Evolutionary conservation across 2,888 invertebrate species (phyloP).

Genomic region (Bellardia bayeri): DNA sequence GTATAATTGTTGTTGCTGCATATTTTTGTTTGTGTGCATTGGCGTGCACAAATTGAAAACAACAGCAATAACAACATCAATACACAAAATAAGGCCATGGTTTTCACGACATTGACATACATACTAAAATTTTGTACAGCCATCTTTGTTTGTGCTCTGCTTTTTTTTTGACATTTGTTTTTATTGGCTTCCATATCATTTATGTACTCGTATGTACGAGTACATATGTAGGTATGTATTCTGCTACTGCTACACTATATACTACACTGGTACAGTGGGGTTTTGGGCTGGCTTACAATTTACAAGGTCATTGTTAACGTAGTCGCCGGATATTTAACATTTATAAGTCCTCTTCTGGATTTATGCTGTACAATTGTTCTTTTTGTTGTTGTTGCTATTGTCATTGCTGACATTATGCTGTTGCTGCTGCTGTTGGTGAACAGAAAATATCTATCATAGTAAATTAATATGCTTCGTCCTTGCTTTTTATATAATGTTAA

Average conservation of each 20-base stretch:
- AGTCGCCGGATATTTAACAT: conserved; percentile 52
- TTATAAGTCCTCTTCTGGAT: conserved; percentile 46
- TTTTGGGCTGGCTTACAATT: conserved; percentile 1
- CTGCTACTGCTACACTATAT: not conserved
- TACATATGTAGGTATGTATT: too few relatives aligned
- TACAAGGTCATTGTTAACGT: conserved; percentile 68
- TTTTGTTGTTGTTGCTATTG: not conserved
- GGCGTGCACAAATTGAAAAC: conserved; percentile 18
- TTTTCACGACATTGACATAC: conserved; percentile 69
- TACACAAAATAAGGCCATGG: conserved; percentile 69
- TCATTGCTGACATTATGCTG: conserved; percentile 28
- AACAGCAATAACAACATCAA: conserved; percentile 25
- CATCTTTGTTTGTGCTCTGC: conserved; percentile 52
- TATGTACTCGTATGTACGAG: not conserved
- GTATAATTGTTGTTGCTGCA: too few relatives aligned
- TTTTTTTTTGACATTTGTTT: conserved; percentile 61
- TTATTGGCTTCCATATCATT: conserved; percentile 64
- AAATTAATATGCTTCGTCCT: conserved; percentile 60
- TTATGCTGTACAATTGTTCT: conserved; percentile 43
- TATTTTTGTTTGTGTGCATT: conserved; percentile 40
- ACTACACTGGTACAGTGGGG: not conserved
- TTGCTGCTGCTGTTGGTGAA: not conserved
- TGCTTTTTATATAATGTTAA: conserved; percentile 43
- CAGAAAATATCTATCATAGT: conserved; percentile 3
- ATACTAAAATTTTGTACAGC: conserved; percentile 51